These are phyloP conservation scores for Erynnis tages DNA, from an alignment of 2,888 invertebrate genomes.

Conservation along the genomic window DNA sequence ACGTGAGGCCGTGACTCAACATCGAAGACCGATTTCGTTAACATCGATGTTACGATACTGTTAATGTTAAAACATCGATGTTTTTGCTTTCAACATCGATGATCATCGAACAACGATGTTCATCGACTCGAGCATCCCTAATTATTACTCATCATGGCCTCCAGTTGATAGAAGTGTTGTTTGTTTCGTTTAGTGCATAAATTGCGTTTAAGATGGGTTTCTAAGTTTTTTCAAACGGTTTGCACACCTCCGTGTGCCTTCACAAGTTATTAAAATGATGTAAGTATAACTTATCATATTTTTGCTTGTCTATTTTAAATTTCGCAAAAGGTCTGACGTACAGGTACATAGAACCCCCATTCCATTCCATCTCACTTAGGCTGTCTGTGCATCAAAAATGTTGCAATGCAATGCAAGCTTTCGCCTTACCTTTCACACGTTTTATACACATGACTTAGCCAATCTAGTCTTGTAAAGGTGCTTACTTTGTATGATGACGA, in stretches of 20 bases:
- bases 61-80: conserved; percentile 23
- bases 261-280: conserved; percentile 83
- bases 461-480: too few relatives aligned
- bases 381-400: too few relatives aligned
- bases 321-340: too few relatives aligned
- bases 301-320: too few relatives aligned
- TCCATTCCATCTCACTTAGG: too few relatives aligned
- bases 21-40: conserved; percentile 21
- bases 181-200: conserved; percentile 73
- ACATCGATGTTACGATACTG: conserved; percentile 29
- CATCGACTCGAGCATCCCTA: conserved; percentile 11
- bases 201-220: conserved; percentile 86
- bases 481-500: too few relatives aligned
- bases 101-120: conserved; percentile 10
- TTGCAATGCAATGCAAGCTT: background rate
- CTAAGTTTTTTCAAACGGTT: conserved; percentile 83
- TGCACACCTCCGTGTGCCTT: conserved; percentile 89
- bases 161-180: conserved; percentile 63
- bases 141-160: conserved; percentile 73
- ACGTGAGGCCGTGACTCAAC: conserved; percentile 15
- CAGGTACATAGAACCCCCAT: too few relatives aligned
- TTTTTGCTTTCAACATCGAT: conserved; percentile 17
- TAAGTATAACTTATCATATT: conserved; percentile 72
- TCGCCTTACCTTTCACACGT: background rate
- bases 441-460: too few relatives aligned